Percentiles rank a stretch among this genome's conserved stretches.
Conservation (phyloP, 2,113 vertebrate species). For the Pyrgilauda ruficollis region DNA sequence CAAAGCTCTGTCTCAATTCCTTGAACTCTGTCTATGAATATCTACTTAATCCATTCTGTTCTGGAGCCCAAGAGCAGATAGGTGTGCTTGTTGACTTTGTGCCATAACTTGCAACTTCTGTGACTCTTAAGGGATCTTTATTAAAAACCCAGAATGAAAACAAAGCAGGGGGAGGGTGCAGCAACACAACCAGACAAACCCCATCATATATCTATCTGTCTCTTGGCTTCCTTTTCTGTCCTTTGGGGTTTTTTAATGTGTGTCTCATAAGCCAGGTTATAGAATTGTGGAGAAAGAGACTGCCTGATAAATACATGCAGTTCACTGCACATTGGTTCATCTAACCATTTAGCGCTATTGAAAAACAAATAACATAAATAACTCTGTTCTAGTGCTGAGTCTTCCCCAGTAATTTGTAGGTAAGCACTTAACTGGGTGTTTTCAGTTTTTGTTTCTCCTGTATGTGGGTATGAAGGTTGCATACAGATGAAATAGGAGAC, state of each 20-base stretch:
- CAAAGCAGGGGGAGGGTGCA: neutral
- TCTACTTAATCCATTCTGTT: neutral
- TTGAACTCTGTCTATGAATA: neutral
- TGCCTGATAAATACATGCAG: neutral
- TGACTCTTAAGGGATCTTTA: neutral
- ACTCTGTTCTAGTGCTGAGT: neutral
- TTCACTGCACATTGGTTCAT: neutral
- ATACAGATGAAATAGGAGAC: conserved; percentile 33
- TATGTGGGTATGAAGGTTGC: neutral
- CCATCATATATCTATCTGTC: neutral
- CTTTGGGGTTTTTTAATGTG: conserved; percentile 22
- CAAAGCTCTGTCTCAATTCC: neutral
- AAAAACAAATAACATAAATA: neutral
- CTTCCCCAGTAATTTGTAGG: neutral
- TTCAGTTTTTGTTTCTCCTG: conserved; percentile 2
- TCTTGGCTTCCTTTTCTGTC: conserved; percentile 5
- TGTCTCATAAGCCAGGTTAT: neutral
- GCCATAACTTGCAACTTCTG: neutral
- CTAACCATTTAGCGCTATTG: neutral
- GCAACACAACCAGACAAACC: neutral
- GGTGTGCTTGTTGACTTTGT: neutral
- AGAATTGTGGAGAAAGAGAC: neutral
- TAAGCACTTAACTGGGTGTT: neutral
- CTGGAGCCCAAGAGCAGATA: neutral
- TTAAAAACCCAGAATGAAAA: neutral